These are phyloP conservation scores for Psittacus erithacus DNA, from an alignment of 2,113 vertebrate species.

Conservation along the genomic window DNA sequence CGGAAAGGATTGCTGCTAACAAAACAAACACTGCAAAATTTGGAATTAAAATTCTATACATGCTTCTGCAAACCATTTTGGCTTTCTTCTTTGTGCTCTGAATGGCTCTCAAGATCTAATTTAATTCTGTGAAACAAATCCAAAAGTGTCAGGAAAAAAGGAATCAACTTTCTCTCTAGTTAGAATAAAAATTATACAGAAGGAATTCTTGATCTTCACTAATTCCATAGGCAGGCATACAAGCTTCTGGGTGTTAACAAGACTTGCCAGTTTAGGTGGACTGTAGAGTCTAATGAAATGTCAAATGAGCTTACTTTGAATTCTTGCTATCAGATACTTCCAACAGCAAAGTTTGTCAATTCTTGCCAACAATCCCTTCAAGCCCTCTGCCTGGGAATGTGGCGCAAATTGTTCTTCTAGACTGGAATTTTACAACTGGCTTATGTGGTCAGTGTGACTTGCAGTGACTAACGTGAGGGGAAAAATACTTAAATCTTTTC, in stretches of 20 bases:
- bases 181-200: neutral
- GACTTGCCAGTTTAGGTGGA: neutral
- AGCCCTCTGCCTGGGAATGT: neutral
- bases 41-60: neutral
- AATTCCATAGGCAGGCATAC: neutral
- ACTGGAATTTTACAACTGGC: neutral
- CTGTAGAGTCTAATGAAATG: neutral
- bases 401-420: neutral
- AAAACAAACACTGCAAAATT: neutral
- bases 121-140: constrained; percentile 9
- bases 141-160: neutral
- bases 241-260: neutral
- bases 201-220: constrained; percentile 6
- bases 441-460: neutral
- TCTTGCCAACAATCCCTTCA: neutral
- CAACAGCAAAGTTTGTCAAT: neutral
- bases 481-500: neutral
- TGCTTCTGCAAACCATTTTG: neutral
- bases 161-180: neutral
- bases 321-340: neutral
- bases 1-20: neutral
- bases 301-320: neutral
- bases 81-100: neutral
- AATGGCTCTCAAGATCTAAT: constrained; percentile 16
- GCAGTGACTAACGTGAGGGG: neutral